Base-by-base conservation (phyloP, 2,797 vertebrate species). In the Melanotaenia trifasciata region DNA sequence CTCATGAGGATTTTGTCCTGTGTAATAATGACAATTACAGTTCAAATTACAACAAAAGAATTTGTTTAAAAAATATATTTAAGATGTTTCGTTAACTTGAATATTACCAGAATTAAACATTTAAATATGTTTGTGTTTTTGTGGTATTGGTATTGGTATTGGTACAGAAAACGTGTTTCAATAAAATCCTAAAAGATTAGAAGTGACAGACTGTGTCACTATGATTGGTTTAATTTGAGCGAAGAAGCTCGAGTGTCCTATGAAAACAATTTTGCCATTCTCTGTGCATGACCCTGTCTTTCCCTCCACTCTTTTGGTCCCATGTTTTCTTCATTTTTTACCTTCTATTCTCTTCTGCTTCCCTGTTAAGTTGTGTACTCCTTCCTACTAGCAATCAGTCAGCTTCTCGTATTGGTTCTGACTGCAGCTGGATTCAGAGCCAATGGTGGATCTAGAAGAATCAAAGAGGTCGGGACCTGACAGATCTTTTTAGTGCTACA, bases 391-490 rank as follows among this genome's bases (percentile, higher is more conserved):
- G 45, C 43, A 36, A 53, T 54, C 64, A 87, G 79, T 76, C 78
- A 82, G 70, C 53, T 67, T 87, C 38, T 75, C 67, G 76, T 45
- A 80, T 70, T 24, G 28, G 24, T 64, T 67, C 61, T 82, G 72
- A 84, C 72, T 81, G 75, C 79, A 24, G 68, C 64, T 12, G 16
- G 43, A 70, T 80, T 74, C 53, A 22, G 81, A 87, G 89, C 84
- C 87, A 92, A 84, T 51, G 83, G 63, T 22, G 63, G 81, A 90
- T 92, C 77, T 83, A 56, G 54, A 65, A 58, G 80, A 90, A 84
- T 90, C 90, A 88, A 76, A 89, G 84, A 83, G 87, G 89, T 86
- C 86, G 83, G 74, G 71, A 84, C 54, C 36, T 68, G 76, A 78
- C 76, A 66, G 75, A 86, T 84, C 84, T 78, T 79, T 86, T 80